Evolutionary conservation across 2,888 invertebrate genomes (phyloP).

Genomic region (Nemoura dubitans): DNA sequence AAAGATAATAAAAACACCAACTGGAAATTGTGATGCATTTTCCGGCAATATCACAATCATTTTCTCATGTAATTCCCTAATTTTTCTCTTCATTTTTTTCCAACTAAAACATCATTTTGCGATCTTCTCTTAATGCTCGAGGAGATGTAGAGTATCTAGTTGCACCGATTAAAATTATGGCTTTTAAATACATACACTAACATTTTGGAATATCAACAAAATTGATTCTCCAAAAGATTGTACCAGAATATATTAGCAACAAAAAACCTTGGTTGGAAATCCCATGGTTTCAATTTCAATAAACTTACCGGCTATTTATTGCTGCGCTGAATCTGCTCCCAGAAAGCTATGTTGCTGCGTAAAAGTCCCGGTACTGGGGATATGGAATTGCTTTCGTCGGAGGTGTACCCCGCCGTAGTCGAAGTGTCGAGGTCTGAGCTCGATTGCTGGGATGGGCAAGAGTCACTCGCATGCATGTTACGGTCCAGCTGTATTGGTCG

Average conservation of each 20-base stretch:
- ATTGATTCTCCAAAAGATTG: constrained; percentile 20
- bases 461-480: constrained; percentile 46
- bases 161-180: background rate
- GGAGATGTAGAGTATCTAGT: background rate
- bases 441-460: constrained; percentile 17
- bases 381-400: constrained; percentile 54
- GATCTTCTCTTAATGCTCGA: background rate
- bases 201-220: constrained; percentile 25
- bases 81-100: background rate
- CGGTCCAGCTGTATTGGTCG: constrained; percentile 52
- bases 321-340: constrained; percentile 57
- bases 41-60: background rate
- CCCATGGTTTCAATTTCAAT: background rate
- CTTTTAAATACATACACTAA: background rate
- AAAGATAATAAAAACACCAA: background rate
- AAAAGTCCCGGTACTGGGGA: constrained; percentile 56
- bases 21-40: background rate
- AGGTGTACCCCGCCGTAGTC: constrained; percentile 48
- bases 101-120: background rate
- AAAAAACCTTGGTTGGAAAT: background rate
- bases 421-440: constrained; percentile 39
- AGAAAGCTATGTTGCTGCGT: constrained; percentile 58
- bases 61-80: background rate
- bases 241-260: background rate
- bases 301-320: background rate